Base-by-base conservation (phyloP, 2,113 vertebrate genomes). In the Anseranas semipalmata region DNA sequence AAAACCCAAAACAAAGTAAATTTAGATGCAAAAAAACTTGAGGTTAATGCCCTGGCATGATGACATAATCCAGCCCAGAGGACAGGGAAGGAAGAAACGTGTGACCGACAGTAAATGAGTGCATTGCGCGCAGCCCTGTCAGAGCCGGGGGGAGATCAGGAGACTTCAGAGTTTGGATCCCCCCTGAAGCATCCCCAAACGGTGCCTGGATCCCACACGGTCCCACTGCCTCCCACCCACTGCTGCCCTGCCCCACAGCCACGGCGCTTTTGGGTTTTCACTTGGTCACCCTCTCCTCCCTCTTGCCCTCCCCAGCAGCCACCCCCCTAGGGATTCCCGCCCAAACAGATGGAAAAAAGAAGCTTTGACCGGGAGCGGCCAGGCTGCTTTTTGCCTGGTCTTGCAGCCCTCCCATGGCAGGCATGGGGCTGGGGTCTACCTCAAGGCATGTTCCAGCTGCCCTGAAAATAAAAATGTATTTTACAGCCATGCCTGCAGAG, bases 401-500 rank as follows among this genome's bases (percentile, higher is more conserved):
- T 90, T 68, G 13, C 41, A 22, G 33, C 41, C 20, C 65, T 80
- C 35, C 50, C 24, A 28, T 27, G 41, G 60, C 17, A 85, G 58
- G 10, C 0, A 20, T 32, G 46, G 25, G n/a, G 28, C 22, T 76
- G 76, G 65, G 33, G 4, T 82, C 58, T 62, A 50, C 35, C 22
- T 63, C 50, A 79, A 76, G 25, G 5, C 58, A 24, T 50, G 11
- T 33, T 60, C 48, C 24, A 63, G 8, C 21, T 58, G 10, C 48
- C n/a, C 17, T 8, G 15, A 55, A 43, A 75, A 56, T 30, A 68
- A 89, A 77, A 68, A 58, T 2, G 1, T 10, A 16, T 89, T 86
- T 86, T 16, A n/a, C 14, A 22, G n/a, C 1, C 37, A 1, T 0
- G 0, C 9, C 48, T 59, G 21, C 27, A 14, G 1, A 2, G 11